Base-by-base conservation (phyloP, 2,888 invertebrate species). In the Perizoma affinitatum region DNA sequence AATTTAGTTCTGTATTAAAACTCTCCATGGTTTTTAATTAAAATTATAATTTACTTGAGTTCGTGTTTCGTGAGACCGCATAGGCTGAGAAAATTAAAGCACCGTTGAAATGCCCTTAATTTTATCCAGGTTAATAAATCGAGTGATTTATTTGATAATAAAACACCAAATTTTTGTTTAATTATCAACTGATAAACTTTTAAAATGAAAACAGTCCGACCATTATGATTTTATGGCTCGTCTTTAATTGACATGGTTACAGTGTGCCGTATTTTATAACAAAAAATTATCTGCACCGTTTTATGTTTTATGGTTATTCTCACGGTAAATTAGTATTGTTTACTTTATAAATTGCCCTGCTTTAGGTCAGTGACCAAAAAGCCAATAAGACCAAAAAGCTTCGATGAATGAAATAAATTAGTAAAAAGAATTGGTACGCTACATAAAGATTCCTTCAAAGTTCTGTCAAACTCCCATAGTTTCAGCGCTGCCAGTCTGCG, bases 11-110 rank as follows among this genome's bases (percentile, higher is more conserved):
- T 72, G 72, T 72, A 72, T 75, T 67, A 53, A 63, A 68, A 70
- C 55, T 66, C 54, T 61, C 68, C 73, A 68, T 64, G 69, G 71
- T 73, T 77, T 75, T 75, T 81, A 79, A 83, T 82, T 82, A 77
- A 75, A 77, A 77, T 61, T 63, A 69, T 73, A 69, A 72, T 72
- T 68, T 74, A 67, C 56, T 60, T 46, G 6, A 55, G 42, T 50
- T 58, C 62, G 56, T 63, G 72, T 73, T 73, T 77, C 75, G 78
- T 80, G 79, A 74, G 69, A 76, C 73, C 73, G 71, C 69, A 58
- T 67, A 74, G 76, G 76, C 75, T 76, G 72, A 67, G 54, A 67
- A 68, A 76, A 75, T 75, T 72, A 69, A 70, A 72, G 69, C 70
- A 70, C 53, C 51, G 65, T 72, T 65, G 43, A 65, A 67, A 65